Conservation (phyloP, 2,797 vertebrate genomes). For the Pteronotus mesoamericanus region DNA sequence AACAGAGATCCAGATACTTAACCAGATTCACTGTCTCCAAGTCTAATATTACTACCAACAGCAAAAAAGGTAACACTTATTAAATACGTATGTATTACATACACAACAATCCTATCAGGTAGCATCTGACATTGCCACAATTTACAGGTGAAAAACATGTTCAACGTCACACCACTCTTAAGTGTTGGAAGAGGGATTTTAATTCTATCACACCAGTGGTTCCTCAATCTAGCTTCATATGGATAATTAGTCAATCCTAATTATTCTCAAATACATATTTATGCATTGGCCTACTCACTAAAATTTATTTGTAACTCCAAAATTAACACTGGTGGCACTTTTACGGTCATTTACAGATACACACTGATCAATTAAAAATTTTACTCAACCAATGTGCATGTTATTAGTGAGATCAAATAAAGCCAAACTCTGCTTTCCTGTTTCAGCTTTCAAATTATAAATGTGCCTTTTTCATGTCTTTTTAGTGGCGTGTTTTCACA, state of each 20-base stretch:
- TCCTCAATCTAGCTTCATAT: background rate
- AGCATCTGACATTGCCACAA: background rate
- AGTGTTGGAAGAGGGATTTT: background rate
- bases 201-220: background rate
- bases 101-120: background rate
- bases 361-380: background rate
- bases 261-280: background rate
- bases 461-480: background rate
- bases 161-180: background rate
- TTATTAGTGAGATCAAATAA: background rate
- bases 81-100: background rate
- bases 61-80: background rate
- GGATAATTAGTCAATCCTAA: background rate
- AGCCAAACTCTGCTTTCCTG: background rate
- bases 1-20: background rate
- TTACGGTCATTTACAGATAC: background rate
- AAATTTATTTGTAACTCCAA: background rate
- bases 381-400: background rate
- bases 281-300: background rate
- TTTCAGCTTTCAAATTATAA: background rate
- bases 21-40: background rate
- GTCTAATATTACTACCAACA: background rate
- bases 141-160: background rate
- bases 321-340: background rate
- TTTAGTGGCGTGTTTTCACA: background rate